Conservation (phyloP, 2,797 vertebrate genomes). For the Hydrophis major region DNA sequence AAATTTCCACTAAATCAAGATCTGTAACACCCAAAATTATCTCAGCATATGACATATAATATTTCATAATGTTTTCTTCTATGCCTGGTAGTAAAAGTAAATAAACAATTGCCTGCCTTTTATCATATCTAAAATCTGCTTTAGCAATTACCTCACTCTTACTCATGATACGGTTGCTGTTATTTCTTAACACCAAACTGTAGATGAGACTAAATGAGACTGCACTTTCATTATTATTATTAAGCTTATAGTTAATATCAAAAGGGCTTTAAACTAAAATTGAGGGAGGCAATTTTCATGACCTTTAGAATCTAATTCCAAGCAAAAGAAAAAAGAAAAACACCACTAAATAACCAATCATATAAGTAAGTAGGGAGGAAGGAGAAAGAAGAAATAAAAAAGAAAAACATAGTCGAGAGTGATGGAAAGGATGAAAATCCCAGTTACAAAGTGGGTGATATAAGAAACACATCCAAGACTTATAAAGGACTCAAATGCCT, state of each 20-base stretch:
- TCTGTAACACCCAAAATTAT: neutral
- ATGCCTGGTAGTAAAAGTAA: neutral
- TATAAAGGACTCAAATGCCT: too few relatives aligned
- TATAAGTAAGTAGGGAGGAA: neutral
- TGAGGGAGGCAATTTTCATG: neutral
- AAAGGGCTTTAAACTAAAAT: neutral
- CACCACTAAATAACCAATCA: neutral
- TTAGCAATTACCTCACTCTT: neutral
- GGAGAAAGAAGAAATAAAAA: too few relatives aligned
- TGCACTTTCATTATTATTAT: neutral
- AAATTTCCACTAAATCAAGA: neutral
- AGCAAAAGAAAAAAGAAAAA: neutral
- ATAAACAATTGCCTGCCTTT: neutral
- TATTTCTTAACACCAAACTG: neutral
- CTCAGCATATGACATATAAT: neutral
- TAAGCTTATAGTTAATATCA: neutral
- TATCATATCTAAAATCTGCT: neutral
- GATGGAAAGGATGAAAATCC: too few relatives aligned
- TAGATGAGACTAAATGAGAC: neutral
- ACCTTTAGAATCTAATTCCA: neutral
- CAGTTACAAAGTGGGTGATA: neutral
- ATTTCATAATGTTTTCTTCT: neutral
- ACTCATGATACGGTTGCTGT: neutral
- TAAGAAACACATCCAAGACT: too few relatives aligned
- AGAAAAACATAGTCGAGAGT: too few relatives aligned